A percentile compares a stretch with the other conserved stretches of the same genome.
Conservation (phyloP, 1,140 invertebrate genomes). For the Monomorium pharaonis region DNA sequence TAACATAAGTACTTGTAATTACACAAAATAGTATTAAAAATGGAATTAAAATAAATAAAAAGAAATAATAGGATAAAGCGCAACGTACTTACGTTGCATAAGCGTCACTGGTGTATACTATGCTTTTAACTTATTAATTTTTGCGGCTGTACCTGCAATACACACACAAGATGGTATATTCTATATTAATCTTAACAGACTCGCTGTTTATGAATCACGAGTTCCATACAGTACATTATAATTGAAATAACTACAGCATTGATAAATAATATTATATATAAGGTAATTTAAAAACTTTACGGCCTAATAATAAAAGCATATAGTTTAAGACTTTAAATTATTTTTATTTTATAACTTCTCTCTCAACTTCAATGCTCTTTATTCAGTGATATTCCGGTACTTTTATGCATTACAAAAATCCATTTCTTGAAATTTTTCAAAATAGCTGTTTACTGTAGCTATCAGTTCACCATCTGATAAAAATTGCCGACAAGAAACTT, state of each 20-base stretch:
- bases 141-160: slow-evolving; percentile 85
- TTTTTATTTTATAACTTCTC: too few relatives aligned
- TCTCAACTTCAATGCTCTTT: too few relatives aligned
- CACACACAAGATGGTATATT: slow-evolving; percentile 83
- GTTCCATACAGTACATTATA: slow-evolving; percentile 4
- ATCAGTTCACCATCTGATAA: too few relatives aligned
- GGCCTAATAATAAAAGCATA: too few relatives aligned
- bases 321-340: too few relatives aligned
- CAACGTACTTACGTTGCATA: slow-evolving; percentile 84
- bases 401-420: too few relatives aligned
- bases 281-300: too few relatives aligned
- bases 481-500: too few relatives aligned
- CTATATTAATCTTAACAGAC: slow-evolving; percentile 72
- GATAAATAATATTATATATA: too few relatives aligned
- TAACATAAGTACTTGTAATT: slow-evolving; percentile 1
- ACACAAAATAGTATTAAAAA: slow-evolving; percentile 17
- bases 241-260: slow-evolving; percentile 5
- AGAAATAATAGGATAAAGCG: slow-evolving; percentile 46
- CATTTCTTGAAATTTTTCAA: too few relatives aligned
- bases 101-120: slow-evolving; percentile 83
- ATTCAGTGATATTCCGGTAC: too few relatives aligned
- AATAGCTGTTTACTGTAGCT: too few relatives aligned
- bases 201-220: slow-evolving; percentile 35
- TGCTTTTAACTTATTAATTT: slow-evolving; percentile 84
- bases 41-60: slow-evolving; percentile 31